These are phyloP conservation scores for Promerops cafer DNA, from an alignment of 2,113 vertebrate genomes.

Conservation along the genomic window DNA sequence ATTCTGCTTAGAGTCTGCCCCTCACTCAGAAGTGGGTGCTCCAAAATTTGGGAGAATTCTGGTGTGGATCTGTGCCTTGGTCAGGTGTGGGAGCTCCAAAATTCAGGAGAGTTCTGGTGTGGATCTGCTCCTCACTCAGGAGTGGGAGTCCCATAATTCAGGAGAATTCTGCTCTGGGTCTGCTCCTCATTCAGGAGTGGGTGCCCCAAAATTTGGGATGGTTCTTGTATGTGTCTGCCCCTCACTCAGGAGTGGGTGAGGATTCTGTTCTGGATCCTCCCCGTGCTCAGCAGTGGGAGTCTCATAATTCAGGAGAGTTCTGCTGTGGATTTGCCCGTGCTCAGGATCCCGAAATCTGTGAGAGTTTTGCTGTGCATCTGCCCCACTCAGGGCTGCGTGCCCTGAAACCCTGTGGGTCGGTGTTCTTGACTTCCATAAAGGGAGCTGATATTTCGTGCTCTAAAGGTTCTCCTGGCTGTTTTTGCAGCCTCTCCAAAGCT, in stretches of 20 bases:
- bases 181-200: background rate
- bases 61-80: rapidly evolving
- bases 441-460: background rate
- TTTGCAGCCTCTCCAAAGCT: background rate
- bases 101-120: background rate
- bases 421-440: rapidly evolving
- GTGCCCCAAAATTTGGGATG: background rate
- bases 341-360: background rate
- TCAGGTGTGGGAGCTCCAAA: rapidly evolving
- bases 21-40: background rate
- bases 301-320: background rate
- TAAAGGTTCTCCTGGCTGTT: background rate
- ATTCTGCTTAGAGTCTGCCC: background rate
- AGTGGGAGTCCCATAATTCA: rapidly evolving
- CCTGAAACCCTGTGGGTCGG: rapidly evolving
- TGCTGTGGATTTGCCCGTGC: background rate
- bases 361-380: background rate
- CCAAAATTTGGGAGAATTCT: background rate
- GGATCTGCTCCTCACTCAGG: background rate
- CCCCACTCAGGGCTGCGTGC: too few species aligned
- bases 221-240: background rate
- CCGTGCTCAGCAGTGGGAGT: background rate
- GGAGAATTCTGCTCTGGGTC: background rate
- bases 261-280: background rate
- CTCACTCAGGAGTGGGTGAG: background rate